phyloP scores from a whole-genome alignment of 2,888 invertebrate species.

The Aphidoletes aphidimyza region DNA sequence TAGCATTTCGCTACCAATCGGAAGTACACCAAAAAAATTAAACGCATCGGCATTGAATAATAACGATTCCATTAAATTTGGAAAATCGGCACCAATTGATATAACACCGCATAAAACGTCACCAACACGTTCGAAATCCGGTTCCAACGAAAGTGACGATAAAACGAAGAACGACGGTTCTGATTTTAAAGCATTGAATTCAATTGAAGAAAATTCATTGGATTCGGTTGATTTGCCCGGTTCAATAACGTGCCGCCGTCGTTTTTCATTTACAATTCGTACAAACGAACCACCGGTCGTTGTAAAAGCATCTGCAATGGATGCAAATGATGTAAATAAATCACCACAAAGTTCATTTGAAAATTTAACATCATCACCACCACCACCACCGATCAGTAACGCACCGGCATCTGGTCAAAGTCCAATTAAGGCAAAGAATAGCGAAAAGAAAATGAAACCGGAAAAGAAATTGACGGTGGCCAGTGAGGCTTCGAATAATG shows the following conservation, averaged over 20 bases:
- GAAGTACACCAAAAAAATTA: conserved; percentile 5
- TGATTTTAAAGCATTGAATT: too few relatives aligned
- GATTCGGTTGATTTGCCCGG: conserved; percentile 63
- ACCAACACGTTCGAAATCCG: conserved; percentile 63
- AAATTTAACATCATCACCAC: conserved; percentile 71
- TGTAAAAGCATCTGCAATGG: conserved; percentile 63
- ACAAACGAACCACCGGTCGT: conserved; percentile 63
- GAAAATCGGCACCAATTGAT: conserved; percentile 76
- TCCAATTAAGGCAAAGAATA: conserved; percentile 85
- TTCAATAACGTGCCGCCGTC: conserved; percentile 60
- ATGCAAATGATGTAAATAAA: conserved; percentile 65
- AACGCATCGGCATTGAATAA: conserved; percentile 56
- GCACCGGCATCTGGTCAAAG: background rate
- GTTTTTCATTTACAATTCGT: conserved; percentile 58
- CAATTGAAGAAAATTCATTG: conserved; percentile 58
- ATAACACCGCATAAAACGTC: conserved; percentile 64
- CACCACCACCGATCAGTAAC: background rate
- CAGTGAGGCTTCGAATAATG: conserved; percentile 19
- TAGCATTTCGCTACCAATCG: conserved; percentile 56
- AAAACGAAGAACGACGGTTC: conserved; percentile 73
- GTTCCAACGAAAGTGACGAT: conserved; percentile 66
- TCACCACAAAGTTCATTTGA: conserved; percentile 65
- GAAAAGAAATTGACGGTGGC: conserved; percentile 70
- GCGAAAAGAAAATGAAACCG: conserved; percentile 52
- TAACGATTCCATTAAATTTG: conserved; percentile 62